Conservation (phyloP, 2,888 invertebrate genomes). For the Eilema caniola region DNA sequence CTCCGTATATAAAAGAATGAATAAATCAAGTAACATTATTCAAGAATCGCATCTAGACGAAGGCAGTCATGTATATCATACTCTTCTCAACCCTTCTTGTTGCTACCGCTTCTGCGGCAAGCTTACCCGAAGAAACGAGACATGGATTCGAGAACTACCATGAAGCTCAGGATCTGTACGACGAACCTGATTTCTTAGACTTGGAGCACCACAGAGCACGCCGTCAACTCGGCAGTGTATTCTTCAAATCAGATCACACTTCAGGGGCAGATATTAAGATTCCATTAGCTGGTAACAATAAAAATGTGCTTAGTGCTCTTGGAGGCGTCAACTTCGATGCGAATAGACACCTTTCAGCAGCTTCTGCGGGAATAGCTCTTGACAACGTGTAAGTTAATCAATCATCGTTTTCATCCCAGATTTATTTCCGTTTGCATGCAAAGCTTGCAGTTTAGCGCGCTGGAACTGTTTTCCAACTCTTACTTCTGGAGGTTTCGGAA, state of each 20-base stretch:
- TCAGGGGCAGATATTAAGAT: conserved; percentile 48
- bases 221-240: conserved; percentile 49
- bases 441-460: not conserved
- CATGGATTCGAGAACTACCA: not conserved
- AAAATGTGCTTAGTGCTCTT: conserved; percentile 59
- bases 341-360: conserved; percentile 40
- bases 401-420: not conserved
- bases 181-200: not conserved
- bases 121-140: not conserved
- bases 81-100: conserved; percentile 23
- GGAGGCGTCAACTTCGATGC: conserved; percentile 49
- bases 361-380: conserved; percentile 60
- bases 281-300: conserved; percentile 55
- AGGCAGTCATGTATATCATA: conserved; percentile 28
- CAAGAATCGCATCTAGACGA: not conserved
- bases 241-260: conserved; percentile 53
- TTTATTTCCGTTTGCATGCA: not conserved
- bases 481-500: not conserved
- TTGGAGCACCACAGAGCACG: conserved; percentile 36
- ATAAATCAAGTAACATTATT: conserved; percentile 26
- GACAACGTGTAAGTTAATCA: conserved; percentile 63
- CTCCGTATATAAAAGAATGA: conserved; percentile 17
- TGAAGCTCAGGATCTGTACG: not conserved
- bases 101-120: conserved; percentile 27
- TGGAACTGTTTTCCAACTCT: not conserved